These are phyloP conservation scores for Cyphomyrus discorhynchus DNA, from an alignment of 2,113 vertebrate species.

Conservation along the genomic window DNA sequence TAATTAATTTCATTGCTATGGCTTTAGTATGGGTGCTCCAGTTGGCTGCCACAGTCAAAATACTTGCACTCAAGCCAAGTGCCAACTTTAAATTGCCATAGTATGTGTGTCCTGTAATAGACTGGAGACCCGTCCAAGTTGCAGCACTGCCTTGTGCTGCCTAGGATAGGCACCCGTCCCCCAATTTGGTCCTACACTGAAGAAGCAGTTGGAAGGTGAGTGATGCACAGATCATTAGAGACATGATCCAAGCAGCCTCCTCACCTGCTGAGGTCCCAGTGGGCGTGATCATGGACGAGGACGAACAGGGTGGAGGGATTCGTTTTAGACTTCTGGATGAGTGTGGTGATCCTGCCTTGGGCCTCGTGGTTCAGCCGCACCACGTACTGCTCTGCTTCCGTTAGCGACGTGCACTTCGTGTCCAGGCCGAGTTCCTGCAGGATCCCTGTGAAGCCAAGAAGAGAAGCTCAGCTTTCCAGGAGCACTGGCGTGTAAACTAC, in stretches of 20 bases:
- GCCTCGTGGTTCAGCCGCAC: conserved; percentile 79
- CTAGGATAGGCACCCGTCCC: neutral
- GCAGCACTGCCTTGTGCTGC: neutral
- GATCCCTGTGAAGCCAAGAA: conserved; percentile 64
- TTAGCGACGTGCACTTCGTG: conserved; percentile 66
- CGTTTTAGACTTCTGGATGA: conserved; percentile 79
- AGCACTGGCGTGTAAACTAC: neutral
- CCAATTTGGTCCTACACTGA: neutral
- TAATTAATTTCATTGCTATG: neutral
- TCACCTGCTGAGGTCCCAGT: conserved; percentile 89
- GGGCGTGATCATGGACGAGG: conserved; percentile 90
- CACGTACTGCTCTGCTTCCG: conserved; percentile 75
- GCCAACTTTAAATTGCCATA: neutral
- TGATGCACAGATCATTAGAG: neutral
- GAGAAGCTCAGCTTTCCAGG: neutral
- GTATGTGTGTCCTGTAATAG: neutral
- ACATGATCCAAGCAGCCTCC: neutral
- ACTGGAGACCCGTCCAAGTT: neutral
- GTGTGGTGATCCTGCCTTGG: conserved; percentile 70
- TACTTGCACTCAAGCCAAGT: neutral
- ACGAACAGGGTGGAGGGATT: conserved; percentile 91
- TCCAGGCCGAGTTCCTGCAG: conserved; percentile 83
- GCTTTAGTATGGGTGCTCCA: neutral
- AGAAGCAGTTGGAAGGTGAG: neutral
- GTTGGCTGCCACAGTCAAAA: neutral